A percentile compares a stretch with the other conserved stretches of the same genome.
These are phyloP conservation scores for Trachops cirrhosus DNA, from an alignment of 2,797 vertebrate species.

Conservation along the genomic window DNA sequence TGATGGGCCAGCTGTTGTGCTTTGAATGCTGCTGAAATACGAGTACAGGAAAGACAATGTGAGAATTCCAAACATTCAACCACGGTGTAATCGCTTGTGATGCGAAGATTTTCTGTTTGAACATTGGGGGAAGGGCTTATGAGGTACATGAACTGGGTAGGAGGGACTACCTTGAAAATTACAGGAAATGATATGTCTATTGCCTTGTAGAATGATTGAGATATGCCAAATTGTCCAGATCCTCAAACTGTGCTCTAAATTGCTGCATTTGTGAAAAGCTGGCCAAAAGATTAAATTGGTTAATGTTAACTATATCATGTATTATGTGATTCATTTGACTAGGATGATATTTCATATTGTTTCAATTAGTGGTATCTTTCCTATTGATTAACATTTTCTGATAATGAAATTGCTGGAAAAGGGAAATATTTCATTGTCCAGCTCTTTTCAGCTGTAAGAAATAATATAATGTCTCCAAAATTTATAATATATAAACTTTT, in stretches of 20 bases:
- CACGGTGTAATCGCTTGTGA: background rate
- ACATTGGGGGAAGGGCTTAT: background rate
- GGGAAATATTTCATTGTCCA: background rate
- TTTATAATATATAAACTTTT: background rate
- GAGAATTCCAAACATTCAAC: background rate
- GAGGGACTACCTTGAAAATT: background rate
- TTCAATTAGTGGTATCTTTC: background rate
- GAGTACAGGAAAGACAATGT: background rate
- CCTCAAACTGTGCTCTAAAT: background rate
- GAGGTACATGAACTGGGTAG: background rate
- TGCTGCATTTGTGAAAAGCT: background rate
- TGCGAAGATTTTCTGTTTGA: background rate
- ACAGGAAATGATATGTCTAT: background rate
- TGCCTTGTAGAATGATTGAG: background rate
- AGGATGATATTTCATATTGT: background rate
- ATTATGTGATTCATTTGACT: background rate
- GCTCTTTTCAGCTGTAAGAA: background rate
- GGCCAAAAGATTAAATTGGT: background rate
- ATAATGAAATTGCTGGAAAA: background rate
- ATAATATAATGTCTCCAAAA: background rate
- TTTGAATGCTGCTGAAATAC: constrained; percentile 4
- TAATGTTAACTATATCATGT: background rate
- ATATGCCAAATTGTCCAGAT: background rate
- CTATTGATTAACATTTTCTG: background rate
- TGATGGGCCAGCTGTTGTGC: constrained; percentile 3